phyloP scores from a whole-genome alignment of 2,797 vertebrate genomes.

The Sarcoramphus papa region DNA sequence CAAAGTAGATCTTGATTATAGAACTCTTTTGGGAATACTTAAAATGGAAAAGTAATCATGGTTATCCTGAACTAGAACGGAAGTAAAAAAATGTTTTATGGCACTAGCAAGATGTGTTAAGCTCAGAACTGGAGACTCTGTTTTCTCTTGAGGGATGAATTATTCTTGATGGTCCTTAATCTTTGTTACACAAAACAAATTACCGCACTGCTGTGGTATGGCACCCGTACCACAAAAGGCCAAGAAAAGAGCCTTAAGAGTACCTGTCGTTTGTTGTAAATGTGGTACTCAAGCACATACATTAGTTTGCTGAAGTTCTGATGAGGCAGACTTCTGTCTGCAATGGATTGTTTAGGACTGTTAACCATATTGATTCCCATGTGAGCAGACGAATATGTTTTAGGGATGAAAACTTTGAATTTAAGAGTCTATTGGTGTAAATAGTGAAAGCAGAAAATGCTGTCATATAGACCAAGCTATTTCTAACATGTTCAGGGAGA shows the following conservation, averaged over 20 bases:
- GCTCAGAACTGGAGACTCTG: not conserved
- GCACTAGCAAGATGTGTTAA: not conserved
- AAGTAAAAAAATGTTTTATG: not conserved
- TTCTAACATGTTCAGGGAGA: rapidly evolving
- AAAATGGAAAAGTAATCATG: constrained; percentile 7
- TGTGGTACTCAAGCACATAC: rapidly evolving
- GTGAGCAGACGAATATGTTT: not conserved
- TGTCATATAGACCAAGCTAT: rapidly evolving
- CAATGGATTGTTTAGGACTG: not conserved
- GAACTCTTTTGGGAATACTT: constrained; percentile 3
- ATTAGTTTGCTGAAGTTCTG: not conserved
- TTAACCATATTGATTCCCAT: not conserved
- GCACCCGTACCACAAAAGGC: not conserved
- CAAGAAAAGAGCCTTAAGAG: not conserved
- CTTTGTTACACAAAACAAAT: not conserved
- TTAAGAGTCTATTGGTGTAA: not conserved
- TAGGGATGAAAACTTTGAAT: not conserved
- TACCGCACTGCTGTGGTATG: not conserved
- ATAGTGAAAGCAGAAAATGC: not conserved
- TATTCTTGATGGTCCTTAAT: not conserved
- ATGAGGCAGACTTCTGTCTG: not conserved
- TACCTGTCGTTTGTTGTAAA: rapidly evolving
- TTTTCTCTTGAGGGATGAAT: not conserved
- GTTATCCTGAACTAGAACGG: not conserved
- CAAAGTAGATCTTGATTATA: constrained; percentile 33